A percentile compares a stretch with the other conserved stretches of the same genome.
Conservation (phyloP, 2,888 invertebrate species). For the Drosophila multiciliata region DNA sequence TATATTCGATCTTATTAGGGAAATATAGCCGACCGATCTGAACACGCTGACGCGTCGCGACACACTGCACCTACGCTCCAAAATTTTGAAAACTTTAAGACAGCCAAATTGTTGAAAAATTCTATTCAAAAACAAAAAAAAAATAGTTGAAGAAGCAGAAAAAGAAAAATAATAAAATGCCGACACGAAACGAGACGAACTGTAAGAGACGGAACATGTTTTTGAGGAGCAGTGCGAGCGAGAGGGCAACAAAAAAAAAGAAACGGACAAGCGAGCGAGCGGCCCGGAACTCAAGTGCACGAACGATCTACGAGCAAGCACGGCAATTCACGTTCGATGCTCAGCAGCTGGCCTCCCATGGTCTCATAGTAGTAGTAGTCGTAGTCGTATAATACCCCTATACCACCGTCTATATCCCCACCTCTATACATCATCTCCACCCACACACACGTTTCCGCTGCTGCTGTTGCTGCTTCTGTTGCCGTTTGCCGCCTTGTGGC, state of each 20-base stretch:
- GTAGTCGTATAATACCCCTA: constrained; percentile 14
- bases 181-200: constrained; percentile 46
- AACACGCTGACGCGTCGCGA: constrained; percentile 82
- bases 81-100: constrained; percentile 80
- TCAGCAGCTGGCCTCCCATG: constrained; percentile 74
- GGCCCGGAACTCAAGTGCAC: constrained; percentile 70
- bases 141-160: constrained; percentile 22
- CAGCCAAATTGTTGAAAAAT: constrained; percentile 69
- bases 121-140: constrained; percentile 56
- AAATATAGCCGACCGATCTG: constrained; percentile 62
- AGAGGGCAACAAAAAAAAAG: constrained; percentile 26
- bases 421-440: constrained; percentile 48
- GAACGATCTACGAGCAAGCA: constrained; percentile 54
- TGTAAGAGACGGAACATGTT: constrained; percentile 43
- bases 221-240: constrained; percentile 35
- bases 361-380: constrained; percentile 11
- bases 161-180: constrained; percentile 46
- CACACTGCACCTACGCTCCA: constrained; percentile 85
- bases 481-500: constrained; percentile 44
- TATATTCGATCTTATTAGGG: constrained; percentile 17
- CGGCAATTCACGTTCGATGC: constrained; percentile 70
- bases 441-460: constrained; percentile 54
- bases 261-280: constrained; percentile 28
- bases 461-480: constrained; percentile 13
- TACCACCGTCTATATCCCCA: constrained; percentile 4